phyloP scores from a whole-genome alignment of 37 sponge, comb jelly and placozoan species.

The Theonella swinhoei region DNA sequence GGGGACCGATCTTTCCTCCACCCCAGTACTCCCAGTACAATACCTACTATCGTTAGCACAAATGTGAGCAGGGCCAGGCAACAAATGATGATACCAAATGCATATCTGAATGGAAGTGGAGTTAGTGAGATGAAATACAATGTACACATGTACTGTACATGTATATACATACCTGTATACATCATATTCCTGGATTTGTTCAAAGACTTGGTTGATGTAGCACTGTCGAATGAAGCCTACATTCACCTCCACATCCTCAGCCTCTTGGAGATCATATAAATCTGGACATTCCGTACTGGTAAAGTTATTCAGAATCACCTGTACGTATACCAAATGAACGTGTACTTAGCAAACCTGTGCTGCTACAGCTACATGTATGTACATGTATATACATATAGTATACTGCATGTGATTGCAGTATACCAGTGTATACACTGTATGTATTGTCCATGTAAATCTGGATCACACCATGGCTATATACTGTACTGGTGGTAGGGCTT shows the following conservation, averaged over 20 bases:
- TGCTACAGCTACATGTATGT: too few relatives aligned
- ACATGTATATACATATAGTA: too few relatives aligned
- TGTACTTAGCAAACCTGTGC: too few relatives aligned
- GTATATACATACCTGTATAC: slow-evolving; percentile 50
- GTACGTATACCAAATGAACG: too few relatives aligned
- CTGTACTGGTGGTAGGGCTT: too few relatives aligned
- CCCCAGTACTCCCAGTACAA: slow-evolving; percentile 56
- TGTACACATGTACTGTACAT: too few relatives aligned
- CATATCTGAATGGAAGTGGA: slow-evolving; percentile 49
- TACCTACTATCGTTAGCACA: slow-evolving; percentile 33
- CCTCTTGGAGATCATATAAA: background rate
- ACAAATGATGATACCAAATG: slow-evolving; percentile 63
- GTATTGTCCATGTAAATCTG: too few relatives aligned
- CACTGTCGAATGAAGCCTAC: slow-evolving; percentile 33
- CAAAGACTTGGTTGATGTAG: slow-evolving; percentile 24
- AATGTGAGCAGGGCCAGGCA: slow-evolving; percentile 41
- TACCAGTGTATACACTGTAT: too few relatives aligned
- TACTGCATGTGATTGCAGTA: too few relatives aligned
- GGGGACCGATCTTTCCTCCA: slow-evolving; percentile 47
- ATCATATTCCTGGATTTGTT: slow-evolving; percentile 14
- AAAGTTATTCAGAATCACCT: background rate
- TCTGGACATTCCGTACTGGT: background rate
- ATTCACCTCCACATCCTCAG: background rate
- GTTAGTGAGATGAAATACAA: background rate
- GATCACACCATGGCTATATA: too few relatives aligned